Evolutionary conservation across 2,888 invertebrate genomes (phyloP), one percentile per base, ranked within the genome.

Genomic region (Meloe dianella): DNA sequence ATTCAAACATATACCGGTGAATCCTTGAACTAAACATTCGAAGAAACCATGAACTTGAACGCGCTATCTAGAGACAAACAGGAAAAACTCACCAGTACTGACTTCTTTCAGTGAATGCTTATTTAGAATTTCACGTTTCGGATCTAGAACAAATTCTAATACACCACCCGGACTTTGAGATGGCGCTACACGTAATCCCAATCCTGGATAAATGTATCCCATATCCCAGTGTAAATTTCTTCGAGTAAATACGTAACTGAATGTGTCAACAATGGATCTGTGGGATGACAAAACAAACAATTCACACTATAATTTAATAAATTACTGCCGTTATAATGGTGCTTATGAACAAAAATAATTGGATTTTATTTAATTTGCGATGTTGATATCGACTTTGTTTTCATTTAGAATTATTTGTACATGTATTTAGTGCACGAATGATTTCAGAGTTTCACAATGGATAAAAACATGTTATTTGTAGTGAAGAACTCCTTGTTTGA

Each of bases 171-270:
- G 88, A 71, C 85, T 86, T 1, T 89, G 83, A 47, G 91, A 90
- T 47, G 94, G 93, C 2, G 92, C 91, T 59, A 94, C 88, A 70
- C 89, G 87, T 87, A 94, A 89, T 65, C 88, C 87, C 12, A 94
- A 81, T 0, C 94, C 94, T 0, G 94, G 94, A 80, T 93, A 92
- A 1, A 94, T 69, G 6, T 83, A 85, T 65, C 89, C 88, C 82
- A 94, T 86, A 69, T 92, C 91, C 92, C 93, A 94, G 74, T 89
- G 90, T 63, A 94, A 80, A 17, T 89, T 90, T 60, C 94, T 86
- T 71, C 90, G 89, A 10, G 92, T 89, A 76, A 94, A 89, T 10
- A 92, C 83, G 64, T 89, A 85, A 67, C 90, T 87, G 10, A 91
- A 87, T 73, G 91, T 88, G 83, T 92, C 92, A 70, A 92, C 82